These are phyloP conservation scores for Ciconia maguari DNA, from an alignment of 2,113 vertebrate species.

Conservation along the genomic window DNA sequence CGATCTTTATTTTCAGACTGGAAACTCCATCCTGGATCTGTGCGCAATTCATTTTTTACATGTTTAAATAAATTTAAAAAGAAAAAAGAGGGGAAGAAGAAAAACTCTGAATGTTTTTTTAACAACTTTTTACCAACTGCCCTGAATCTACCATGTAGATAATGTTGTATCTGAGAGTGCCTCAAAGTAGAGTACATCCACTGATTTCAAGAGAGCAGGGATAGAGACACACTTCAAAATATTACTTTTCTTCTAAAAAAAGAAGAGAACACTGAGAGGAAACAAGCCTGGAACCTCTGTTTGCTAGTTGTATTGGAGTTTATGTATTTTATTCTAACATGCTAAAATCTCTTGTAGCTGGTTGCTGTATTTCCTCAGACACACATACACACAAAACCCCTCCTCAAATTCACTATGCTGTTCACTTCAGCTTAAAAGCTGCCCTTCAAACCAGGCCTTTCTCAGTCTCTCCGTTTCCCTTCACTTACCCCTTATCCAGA, in stretches of 20 bases:
- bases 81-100: not conserved
- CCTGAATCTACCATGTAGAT: not conserved
- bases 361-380: not conserved
- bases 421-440: not conserved
- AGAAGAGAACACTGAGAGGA: not conserved
- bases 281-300: not conserved
- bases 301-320: not conserved
- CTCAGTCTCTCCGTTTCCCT: not conserved
- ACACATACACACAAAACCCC: not conserved
- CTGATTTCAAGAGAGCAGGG: not conserved
- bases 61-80: not conserved
- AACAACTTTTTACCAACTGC: not conserved
- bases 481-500: not conserved
- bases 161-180: not conserved
- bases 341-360: not conserved
- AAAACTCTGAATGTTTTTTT: not conserved
- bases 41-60: not conserved
- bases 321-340: not conserved
- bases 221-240: not conserved
- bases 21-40: slow-evolving; percentile 9
- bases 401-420: not conserved
- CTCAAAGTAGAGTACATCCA: not conserved
- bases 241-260: not conserved
- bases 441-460: not conserved
- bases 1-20: slow-evolving; percentile 38